Evolutionary conservation across 1,140 invertebrate species (phyloP), one percentile per base, ranked within the genome.

Genomic region (Vanessa tameamea): DNA sequence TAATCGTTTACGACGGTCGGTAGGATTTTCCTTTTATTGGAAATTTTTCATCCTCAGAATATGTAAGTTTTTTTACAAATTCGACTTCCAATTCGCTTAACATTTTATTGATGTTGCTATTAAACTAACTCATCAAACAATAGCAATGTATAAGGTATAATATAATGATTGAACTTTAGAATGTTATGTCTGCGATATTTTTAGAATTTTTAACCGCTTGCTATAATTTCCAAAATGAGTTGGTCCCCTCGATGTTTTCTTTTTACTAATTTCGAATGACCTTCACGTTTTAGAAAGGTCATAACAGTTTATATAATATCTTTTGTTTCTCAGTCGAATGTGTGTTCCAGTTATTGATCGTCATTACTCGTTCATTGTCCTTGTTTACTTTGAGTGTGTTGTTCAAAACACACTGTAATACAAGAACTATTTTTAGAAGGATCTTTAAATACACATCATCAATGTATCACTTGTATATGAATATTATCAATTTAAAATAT

Each of bases 251-350:
- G n/a, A 47, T 65, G 47, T 72, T 67, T 65, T 72, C n/a, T 76
- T 75, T 72, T 31, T 72, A 64, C 26, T 23, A 16, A 43, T 63
- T 55, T 55, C 48, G 55, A 76, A 67, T 85, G 87, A 90, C 87
- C 88, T 90, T 89, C 84, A 81, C 63, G 64, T n/a, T 47, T 65
- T 43, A 72, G 84, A 78, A 90, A 90, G 88, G 87, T 90, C 88
- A 87, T 79, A 78, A 69, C 76, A 77, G 87, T 90, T 89, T 88
- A 90, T 85, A 89, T 90, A 89, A 89, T 89, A 76, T 73, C 65
- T 80, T 80, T 84, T 81, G 79, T 82, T 80, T 80, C 78, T 79
- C 78, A 82, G 69, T 81, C 47, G 75, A 78, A 64, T 67, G 76
- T 76, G 47, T 78, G 79, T 78, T 82, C 77, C 64, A 73, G 68